phyloP scores from a whole-genome alignment of 2,113 vertebrate species.

The Argyrosomus japonicus region DNA sequence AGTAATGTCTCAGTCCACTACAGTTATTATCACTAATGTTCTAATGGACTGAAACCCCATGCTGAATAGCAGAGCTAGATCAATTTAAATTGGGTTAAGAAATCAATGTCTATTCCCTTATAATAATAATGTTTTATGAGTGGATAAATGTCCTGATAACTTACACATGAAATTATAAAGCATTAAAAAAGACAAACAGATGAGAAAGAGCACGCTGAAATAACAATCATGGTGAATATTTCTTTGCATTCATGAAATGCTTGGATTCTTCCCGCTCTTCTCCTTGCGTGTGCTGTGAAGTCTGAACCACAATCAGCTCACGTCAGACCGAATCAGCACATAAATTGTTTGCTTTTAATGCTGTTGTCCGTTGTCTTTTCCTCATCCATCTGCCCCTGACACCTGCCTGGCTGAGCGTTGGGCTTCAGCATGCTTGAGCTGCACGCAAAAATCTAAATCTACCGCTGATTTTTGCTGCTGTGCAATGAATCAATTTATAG shows the following conservation, averaged over 20 bases:
- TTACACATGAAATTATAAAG: neutral
- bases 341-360: constrained; percentile 8
- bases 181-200: neutral
- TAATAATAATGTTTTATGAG: neutral
- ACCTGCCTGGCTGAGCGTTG: constrained; percentile 1
- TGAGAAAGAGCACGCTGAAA: neutral
- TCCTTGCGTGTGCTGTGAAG: neutral
- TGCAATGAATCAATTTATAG: constrained; percentile 36
- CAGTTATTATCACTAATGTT: neutral
- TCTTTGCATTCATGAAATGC: neutral
- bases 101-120: constrained; percentile 10
- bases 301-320: neutral
- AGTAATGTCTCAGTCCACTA: neutral
- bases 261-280: neutral
- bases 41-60: neutral
- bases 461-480: constrained; percentile 11
- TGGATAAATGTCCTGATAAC: neutral
- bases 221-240: too few species aligned
- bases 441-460: constrained; percentile 9
- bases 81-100: constrained; percentile 17
- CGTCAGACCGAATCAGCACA: constrained; percentile 21
- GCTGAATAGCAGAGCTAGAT: neutral
- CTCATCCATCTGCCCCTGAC: constrained; percentile 28
- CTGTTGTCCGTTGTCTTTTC: constrained; percentile 24
- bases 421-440: constrained; percentile 9